Conservation (phyloP, 1,140 invertebrate genomes). For the Megalopta genalis region DNA sequence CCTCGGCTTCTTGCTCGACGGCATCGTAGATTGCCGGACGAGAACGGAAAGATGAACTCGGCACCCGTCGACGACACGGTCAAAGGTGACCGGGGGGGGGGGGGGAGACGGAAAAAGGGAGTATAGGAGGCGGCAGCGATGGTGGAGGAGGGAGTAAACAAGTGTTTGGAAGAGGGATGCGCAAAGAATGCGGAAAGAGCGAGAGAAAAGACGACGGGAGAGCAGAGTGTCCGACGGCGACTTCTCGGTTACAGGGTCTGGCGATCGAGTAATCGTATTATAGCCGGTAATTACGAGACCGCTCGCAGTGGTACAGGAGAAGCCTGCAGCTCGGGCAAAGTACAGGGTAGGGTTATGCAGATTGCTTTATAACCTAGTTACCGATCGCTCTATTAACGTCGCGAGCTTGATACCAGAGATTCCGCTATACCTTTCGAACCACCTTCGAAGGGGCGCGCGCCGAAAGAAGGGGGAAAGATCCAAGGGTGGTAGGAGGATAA, state of each 20-base stretch:
- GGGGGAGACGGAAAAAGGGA: too few relatives aligned
- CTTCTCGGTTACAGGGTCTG: slow-evolving; percentile 74
- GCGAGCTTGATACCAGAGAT: slow-evolving; percentile 59
- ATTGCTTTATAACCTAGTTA: slow-evolving; percentile 81
- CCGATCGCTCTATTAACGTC: slow-evolving; percentile 78
- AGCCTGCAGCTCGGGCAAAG: slow-evolving; percentile 66
- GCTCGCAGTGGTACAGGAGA: slow-evolving; percentile 42
- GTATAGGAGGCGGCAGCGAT: too few relatives aligned
- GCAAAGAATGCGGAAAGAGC: not conserved
- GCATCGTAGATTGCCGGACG: too few relatives aligned
- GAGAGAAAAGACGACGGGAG: not conserved
- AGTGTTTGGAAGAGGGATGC: not conserved
- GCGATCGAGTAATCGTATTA: slow-evolving; percentile 76
- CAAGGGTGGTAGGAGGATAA: too few relatives aligned
- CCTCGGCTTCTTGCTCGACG: too few relatives aligned
- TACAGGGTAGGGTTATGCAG: slow-evolving; percentile 77
- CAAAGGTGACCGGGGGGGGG: too few relatives aligned
- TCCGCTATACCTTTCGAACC: not conserved
- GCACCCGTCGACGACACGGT: too few relatives aligned
- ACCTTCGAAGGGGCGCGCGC: slow-evolving; percentile 3
- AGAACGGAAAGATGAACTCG: too few relatives aligned
- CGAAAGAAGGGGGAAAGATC: slow-evolving; percentile 13
- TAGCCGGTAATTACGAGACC: slow-evolving; percentile 75
- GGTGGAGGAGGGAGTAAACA: not conserved
- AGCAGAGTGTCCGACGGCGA: slow-evolving; percentile 18